phyloP scores from a whole-genome alignment of 2,888 invertebrate species.

The Xestia xanthographa region DNA sequence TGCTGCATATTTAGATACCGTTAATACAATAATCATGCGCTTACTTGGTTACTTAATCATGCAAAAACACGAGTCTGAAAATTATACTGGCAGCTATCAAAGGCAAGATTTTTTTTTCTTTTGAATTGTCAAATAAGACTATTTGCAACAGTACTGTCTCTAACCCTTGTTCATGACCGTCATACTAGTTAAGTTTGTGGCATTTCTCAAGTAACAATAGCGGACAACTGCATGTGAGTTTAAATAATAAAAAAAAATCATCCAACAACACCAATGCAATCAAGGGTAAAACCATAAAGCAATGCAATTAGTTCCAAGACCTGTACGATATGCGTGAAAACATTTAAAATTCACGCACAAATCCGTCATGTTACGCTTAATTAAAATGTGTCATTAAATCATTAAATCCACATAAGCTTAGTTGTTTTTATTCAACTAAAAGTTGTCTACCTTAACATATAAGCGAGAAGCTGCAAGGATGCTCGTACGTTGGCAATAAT shows the following conservation, averaged over 20 bases:
- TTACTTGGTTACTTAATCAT: neutral
- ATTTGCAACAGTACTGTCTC: neutral
- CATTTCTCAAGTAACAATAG: constrained; percentile 24
- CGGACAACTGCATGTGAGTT: neutral
- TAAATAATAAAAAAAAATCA: constrained; percentile 5
- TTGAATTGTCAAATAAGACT: no score
- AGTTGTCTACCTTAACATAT: constrained; percentile 84
- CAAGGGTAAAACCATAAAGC: constrained; percentile 14
- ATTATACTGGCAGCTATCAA: neutral
- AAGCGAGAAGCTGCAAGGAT: constrained; percentile 76
- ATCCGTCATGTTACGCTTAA: constrained; percentile 24
- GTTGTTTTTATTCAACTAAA: constrained; percentile 73
- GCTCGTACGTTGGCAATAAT: constrained; percentile 75
- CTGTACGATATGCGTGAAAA: constrained; percentile 27
- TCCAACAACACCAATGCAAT: constrained; percentile 3
- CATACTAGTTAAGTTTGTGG: constrained; percentile 6
- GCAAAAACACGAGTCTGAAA: constrained; percentile 1
- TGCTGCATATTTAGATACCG: constrained; percentile 1
- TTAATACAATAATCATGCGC: constrained; percentile 19
- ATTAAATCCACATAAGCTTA: constrained; percentile 43
- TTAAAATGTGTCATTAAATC: constrained; percentile 51
- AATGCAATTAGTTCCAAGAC: constrained; percentile 30
- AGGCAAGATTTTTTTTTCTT: neutral
- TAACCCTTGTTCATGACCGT: constrained; percentile 7
- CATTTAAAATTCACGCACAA: constrained; percentile 22